Conservation (phyloP, 2,797 vertebrate genomes). For the Hapalemur alaotrensis region DNA sequence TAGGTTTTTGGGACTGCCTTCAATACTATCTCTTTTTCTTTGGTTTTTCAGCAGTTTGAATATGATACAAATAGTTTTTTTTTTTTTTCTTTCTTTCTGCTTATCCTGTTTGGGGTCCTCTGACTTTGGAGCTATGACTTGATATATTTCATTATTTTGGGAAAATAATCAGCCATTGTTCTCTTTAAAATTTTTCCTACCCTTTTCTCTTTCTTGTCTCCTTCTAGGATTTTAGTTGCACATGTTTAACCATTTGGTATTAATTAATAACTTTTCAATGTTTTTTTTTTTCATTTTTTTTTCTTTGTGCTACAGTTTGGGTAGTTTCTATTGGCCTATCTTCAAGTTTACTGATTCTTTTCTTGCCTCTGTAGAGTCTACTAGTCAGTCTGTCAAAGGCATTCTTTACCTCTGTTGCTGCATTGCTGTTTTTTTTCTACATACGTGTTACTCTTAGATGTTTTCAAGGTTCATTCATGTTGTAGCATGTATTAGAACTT, state of each 20-base stretch:
- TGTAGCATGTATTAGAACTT: neutral
- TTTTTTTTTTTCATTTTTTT: neutral
- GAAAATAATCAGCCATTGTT: neutral
- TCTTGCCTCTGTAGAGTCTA: no score
- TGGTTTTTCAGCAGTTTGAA: no score
- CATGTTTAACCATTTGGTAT: neutral
- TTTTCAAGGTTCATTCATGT: neutral
- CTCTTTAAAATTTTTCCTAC: neutral
- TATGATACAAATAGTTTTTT: neutral
- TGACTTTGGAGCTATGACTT: neutral
- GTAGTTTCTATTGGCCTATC: no score
- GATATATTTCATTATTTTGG: neutral
- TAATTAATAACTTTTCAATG: neutral
- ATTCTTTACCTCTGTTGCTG: no score
- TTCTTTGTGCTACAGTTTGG: neutral
- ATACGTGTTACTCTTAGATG: no score
- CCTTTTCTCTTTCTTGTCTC: neutral
- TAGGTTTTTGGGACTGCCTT: neutral
- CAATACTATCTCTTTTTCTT: neutral
- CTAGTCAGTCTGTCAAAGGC: no score
- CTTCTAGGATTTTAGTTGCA: neutral
- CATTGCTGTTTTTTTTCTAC: no score
- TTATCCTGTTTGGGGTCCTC: neutral
- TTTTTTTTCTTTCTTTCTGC: no score
- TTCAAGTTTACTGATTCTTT: no score